These are phyloP conservation scores for Oreortyx pictus DNA, from an alignment of 2,797 vertebrate genomes.

Conservation along the genomic window DNA sequence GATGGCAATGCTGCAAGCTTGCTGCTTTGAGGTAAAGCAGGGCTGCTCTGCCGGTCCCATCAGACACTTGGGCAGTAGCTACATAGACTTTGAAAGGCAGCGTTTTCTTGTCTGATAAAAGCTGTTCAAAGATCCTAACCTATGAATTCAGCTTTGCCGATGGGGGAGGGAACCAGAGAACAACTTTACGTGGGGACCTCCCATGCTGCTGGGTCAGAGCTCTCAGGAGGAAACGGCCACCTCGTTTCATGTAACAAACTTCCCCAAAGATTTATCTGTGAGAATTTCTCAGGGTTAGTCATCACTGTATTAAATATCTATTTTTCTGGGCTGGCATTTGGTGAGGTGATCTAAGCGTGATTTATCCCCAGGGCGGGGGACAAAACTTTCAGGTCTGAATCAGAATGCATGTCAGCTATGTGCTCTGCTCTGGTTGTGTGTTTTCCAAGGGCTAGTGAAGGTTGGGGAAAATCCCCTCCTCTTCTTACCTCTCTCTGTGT, in stretches of 20 bases:
- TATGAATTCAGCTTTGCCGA: background rate
- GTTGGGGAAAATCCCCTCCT: conserved; percentile 21
- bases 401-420: background rate
- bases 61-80: background rate
- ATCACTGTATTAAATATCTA: background rate
- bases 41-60: background rate
- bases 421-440: background rate
- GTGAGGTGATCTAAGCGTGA: background rate
- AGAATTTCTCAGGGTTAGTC: conserved; percentile 24
- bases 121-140: background rate
- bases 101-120: background rate
- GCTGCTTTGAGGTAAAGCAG: background rate
- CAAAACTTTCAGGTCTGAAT: conserved; percentile 9
- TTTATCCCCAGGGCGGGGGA: conserved; percentile 16
- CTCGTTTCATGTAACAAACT: background rate
- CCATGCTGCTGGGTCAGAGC: background rate
- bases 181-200: background rate
- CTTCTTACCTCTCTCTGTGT: background rate
- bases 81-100: background rate
- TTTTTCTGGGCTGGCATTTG: background rate
- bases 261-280: background rate
- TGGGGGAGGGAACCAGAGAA: background rate
- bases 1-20: background rate
- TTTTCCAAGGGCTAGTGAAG: conserved; percentile 9
- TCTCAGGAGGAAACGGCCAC: background rate